These are phyloP conservation scores for Xylocopa sonorina DNA, from an alignment of 1,140 invertebrate genomes.

Conservation along the genomic window DNA sequence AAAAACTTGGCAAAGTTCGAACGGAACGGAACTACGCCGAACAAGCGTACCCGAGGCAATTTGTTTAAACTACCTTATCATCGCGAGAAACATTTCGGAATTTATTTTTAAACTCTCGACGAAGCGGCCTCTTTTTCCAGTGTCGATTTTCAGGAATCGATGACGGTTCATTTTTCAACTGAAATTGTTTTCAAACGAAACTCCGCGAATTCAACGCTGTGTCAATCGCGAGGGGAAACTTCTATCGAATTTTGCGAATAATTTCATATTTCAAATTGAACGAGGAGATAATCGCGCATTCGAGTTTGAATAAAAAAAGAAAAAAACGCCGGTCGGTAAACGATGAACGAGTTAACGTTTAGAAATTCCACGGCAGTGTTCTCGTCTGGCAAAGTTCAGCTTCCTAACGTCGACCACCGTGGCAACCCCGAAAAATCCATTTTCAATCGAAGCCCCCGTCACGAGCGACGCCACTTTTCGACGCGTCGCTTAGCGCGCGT, in stretches of 20 bases:
- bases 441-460: neutral
- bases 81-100: neutral
- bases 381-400: neutral
- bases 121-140: too few relatives aligned
- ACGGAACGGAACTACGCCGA: neutral
- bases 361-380: too few relatives aligned
- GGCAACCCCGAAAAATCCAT: neutral
- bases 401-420: neutral
- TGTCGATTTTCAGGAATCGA: too few relatives aligned
- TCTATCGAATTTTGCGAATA: too few relatives aligned
- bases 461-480: neutral
- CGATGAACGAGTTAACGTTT: neutral
- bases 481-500: slow-evolving; percentile 6
- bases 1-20: slow-evolving; percentile 9
- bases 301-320: too few relatives aligned
- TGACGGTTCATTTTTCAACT: too few relatives aligned
- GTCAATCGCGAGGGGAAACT: too few relatives aligned
- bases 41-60: neutral
- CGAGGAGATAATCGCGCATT: too few relatives aligned
- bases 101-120: neutral
- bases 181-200: too few relatives aligned
- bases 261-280: too few relatives aligned
- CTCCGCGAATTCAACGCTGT: too few relatives aligned
- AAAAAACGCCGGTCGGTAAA: too few relatives aligned
- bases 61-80: slow-evolving; percentile 17